phyloP scores from a whole-genome alignment of 2,888 invertebrate genomes.

The Drosophila monieri region DNA sequence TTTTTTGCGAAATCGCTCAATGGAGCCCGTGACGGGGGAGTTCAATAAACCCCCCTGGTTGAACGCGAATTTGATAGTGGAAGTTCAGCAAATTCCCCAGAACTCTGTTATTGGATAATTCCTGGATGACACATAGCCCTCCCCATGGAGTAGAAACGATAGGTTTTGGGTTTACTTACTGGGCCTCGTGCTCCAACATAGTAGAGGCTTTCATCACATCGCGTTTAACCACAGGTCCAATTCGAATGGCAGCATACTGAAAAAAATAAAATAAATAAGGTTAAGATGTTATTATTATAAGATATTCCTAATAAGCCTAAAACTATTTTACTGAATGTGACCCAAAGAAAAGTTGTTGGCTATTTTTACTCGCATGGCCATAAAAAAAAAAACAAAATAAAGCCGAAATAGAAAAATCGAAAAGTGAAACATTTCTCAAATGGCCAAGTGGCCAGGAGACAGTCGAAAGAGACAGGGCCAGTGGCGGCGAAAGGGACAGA shows the following conservation, averaged over 20 bases:
- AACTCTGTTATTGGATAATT: slow-evolving; percentile 21
- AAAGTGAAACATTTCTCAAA: slow-evolving; percentile 38
- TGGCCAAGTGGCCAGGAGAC: slow-evolving; percentile 18
- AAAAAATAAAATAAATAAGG: neutral
- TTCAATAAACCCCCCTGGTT: slow-evolving; percentile 46
- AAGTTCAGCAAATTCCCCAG: slow-evolving; percentile 39
- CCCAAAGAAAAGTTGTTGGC: slow-evolving; percentile 44
- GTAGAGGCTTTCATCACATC: slow-evolving; percentile 99
- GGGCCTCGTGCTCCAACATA: slow-evolving; percentile 99
- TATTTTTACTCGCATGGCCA: slow-evolving; percentile 44
- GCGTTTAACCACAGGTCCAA: slow-evolving; percentile 99
- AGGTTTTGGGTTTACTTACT: slow-evolving; percentile 86
- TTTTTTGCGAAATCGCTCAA: slow-evolving; percentile 28
- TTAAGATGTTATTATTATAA: neutral
- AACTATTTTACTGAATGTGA: slow-evolving; percentile 25
- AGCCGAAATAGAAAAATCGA: slow-evolving; percentile 28
- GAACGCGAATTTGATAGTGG: slow-evolving; percentile 45
- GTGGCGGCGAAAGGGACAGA: neutral
- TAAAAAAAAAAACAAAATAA: slow-evolving; percentile 30
- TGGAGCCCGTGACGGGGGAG: slow-evolving; percentile 9
- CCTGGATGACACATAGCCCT: slow-evolving; percentile 27
- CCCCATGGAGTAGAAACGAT: neutral
- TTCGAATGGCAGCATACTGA: slow-evolving; percentile 98
- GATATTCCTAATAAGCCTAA: neutral
- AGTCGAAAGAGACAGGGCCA: neutral